These are phyloP conservation scores for Florisuga fusca DNA, from an alignment of 2,797 vertebrate species.

Conservation along the genomic window DNA sequence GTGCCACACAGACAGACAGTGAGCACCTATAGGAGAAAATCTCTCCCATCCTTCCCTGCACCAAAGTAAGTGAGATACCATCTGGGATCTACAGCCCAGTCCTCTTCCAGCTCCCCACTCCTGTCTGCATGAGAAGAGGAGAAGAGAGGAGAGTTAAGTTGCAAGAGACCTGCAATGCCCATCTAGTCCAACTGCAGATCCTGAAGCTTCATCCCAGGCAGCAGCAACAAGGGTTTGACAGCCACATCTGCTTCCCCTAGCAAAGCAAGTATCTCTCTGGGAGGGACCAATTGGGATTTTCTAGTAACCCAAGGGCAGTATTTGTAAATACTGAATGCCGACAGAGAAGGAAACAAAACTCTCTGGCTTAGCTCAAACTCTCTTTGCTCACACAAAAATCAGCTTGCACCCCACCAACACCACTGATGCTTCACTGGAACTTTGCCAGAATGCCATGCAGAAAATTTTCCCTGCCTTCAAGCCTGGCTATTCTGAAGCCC, in stretches of 20 bases:
- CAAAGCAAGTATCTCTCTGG: background rate
- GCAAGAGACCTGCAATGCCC: background rate
- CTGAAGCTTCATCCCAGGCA: background rate
- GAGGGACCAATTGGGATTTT: background rate
- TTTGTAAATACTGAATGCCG: background rate
- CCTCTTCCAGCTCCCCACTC: background rate
- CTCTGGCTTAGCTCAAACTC: background rate
- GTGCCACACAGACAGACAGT: background rate
- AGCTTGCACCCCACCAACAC: background rate
- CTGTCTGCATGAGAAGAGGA: background rate
- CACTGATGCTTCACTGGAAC: background rate
- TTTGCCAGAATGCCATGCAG: fast-evolving
- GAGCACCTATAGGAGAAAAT: background rate
- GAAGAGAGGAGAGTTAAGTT: background rate
- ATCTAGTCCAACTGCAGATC: background rate
- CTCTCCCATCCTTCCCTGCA: background rate
- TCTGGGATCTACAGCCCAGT: background rate
- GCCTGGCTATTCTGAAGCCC: background rate
- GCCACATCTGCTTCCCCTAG: background rate
- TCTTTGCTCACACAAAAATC: background rate
- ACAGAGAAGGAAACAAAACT: background rate
- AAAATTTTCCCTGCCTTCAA: background rate
- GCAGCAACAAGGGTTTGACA: background rate
- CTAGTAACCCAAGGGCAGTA: background rate
- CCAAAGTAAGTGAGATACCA: background rate